Evolutionary conservation across 2,888 invertebrate species (phyloP).

Genomic region (Leptogaster cylindrica): DNA sequence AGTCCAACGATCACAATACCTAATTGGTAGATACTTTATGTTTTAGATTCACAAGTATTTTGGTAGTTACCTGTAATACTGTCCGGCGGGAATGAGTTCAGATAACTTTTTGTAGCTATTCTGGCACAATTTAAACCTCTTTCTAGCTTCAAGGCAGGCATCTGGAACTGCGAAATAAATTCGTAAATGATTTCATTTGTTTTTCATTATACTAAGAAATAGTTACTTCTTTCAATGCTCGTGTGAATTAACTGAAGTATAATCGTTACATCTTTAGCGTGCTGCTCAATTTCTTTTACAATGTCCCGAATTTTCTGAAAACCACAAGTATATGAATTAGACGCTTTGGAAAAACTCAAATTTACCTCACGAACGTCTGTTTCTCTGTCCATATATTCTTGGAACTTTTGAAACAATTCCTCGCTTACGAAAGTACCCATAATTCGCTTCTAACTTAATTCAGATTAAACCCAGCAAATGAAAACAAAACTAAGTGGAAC

Average conservation of each 20-base stretch:
- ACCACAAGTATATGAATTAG: neutral
- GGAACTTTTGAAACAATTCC: constrained; percentile 76
- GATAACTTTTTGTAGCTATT: constrained; percentile 71
- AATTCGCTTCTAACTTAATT: constrained; percentile 45
- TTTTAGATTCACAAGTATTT: constrained; percentile 41
- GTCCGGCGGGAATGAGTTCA: constrained; percentile 72
- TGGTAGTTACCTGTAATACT: constrained; percentile 75
- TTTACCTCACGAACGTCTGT: constrained; percentile 81
- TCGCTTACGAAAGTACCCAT: constrained; percentile 65
- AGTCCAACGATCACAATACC: constrained; percentile 88
- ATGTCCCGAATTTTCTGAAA: constrained; percentile 47
- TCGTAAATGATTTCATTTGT: neutral
- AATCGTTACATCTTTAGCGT: constrained; percentile 78
- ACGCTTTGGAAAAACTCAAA: neutral
- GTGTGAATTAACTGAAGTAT: constrained; percentile 84
- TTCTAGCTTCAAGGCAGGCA: constrained; percentile 70
- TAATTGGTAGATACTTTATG: constrained; percentile 50
- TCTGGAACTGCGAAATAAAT: constrained; percentile 63
- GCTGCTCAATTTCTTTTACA: constrained; percentile 73
- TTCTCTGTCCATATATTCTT: constrained; percentile 77
- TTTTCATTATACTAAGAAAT: neutral
- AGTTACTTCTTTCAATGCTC: constrained; percentile 70
- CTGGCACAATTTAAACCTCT: constrained; percentile 71
- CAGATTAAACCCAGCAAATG: no score
- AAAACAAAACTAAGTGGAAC: no score